Conservation (phyloP, 2,888 invertebrate species). For the Suillia variegata region DNA sequence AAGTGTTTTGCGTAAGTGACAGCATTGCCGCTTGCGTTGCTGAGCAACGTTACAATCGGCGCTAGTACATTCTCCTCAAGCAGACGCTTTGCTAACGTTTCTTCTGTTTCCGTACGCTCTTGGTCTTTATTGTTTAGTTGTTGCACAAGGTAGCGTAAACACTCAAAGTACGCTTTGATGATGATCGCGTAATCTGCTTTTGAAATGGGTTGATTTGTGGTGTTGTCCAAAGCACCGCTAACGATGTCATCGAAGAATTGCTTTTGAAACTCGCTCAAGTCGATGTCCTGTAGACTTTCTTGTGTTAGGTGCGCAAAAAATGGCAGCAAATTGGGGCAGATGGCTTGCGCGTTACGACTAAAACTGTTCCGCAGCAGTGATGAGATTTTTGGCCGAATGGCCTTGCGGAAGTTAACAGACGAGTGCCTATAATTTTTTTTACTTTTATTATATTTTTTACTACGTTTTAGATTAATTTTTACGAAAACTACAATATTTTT, state of each 20-base stretch:
- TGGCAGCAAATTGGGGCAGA: conserved; percentile 78
- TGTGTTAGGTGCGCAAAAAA: conserved; percentile 69
- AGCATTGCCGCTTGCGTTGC: conserved; percentile 56
- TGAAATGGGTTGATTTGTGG: conserved; percentile 61
- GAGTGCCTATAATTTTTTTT: conserved; percentile 41
- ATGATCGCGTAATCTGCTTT: conserved; percentile 73
- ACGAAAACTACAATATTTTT: too few relatives aligned
- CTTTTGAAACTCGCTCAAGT: conserved; percentile 65
- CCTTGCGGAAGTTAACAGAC: conserved; percentile 74
- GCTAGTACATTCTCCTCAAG: conserved; percentile 50
- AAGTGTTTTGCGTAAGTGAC: conserved; percentile 55
- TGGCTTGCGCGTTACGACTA: conserved; percentile 74
- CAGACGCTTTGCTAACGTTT: conserved; percentile 34
- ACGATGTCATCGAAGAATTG: conserved; percentile 74
- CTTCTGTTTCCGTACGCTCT: conserved; percentile 22
- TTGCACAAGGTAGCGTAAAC: conserved; percentile 69
- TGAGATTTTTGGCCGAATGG: conserved; percentile 75
- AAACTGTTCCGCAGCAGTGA: conserved; percentile 72
- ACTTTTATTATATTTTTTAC: too few relatives aligned
- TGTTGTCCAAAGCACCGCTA: conserved; percentile 62
- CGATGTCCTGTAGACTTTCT: conserved; percentile 37
- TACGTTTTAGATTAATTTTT: too few relatives aligned
- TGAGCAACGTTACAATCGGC: conserved; percentile 62
- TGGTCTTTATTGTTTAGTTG: conserved; percentile 59
- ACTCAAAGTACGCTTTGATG: conserved; percentile 74